Evolutionary conservation across 2,888 invertebrate species (phyloP), one percentile per base, ranked within the genome.

Genomic region (Synanthedon tipuliformis): DNA sequence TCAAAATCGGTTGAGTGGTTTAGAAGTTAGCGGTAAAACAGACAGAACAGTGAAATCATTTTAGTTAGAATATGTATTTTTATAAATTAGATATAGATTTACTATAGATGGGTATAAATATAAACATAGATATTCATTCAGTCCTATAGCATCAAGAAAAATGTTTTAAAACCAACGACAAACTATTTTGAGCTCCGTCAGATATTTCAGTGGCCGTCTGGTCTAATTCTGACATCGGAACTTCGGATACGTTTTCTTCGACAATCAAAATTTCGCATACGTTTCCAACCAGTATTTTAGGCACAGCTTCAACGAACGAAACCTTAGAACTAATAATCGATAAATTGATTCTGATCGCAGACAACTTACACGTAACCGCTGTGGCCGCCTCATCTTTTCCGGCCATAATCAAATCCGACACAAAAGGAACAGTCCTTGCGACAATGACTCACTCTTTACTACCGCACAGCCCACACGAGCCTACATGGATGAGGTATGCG

Each of bases 371-470:
- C 34, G 34, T 8, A 34, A 34, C 34, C 34, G 34, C 34, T 56
- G 75, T 74, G 63, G 80, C 67, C 54, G 65, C 69, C 61, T 76
- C 73, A 18, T 16, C 49, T 61, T 63, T 73, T 64, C 64, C 72
- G 57, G 76, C 67, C 84, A 84, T 83, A 65, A 61, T 56, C 55
- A 67, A 63, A 65, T 23, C 59, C 64, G 7, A 63, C 62, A 57
- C 56, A 66, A 63, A 61, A 59, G 59, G 59, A 53, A 54, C 57
- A 59, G 60, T 66, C 62, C 64, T 61, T 52, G 57, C 59, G 53
- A 23, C 27, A 53, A 54, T 66, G 62, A 68, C 56, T 68, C 68
- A 71, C 68, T 59, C 56, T 40, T 34, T 10, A 34, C 54, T 15
- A 34, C 23, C 50, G 41, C 52, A 34, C 41, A n/a, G 34, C 51